Evolutionary conservation across 2,888 invertebrate genomes (phyloP).

Genomic region (Phytoseiulus persimilis): DNA sequence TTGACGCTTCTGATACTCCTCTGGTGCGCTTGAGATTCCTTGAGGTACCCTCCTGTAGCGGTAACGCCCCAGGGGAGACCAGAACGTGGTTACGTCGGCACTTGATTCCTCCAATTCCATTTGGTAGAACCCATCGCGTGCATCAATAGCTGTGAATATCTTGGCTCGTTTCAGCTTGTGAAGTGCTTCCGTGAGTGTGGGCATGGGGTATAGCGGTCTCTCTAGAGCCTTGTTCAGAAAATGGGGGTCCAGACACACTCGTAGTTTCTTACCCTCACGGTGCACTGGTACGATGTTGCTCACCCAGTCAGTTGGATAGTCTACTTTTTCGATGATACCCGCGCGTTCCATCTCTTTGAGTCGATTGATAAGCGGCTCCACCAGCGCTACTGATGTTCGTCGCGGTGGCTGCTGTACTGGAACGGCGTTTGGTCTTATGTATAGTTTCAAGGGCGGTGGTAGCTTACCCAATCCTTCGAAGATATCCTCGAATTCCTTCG

Average conservation of each 20-base stretch:
- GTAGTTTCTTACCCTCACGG: background rate
- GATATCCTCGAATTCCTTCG: too few species aligned
- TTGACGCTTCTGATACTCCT: constrained; percentile 13
- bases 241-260: background rate
- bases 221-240: background rate
- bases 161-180: background rate
- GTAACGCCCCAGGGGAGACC: too few species aligned
- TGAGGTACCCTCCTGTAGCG: background rate
- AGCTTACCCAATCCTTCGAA: too few species aligned
- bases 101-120: background rate
- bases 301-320: too few species aligned
- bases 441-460: too few species aligned
- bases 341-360: too few species aligned
- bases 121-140: background rate
- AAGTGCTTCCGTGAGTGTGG: background rate
- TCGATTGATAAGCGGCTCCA: too few species aligned
- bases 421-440: too few species aligned
- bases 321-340: too few species aligned
- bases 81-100: background rate
- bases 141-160: background rate
- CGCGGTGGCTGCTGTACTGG: too few species aligned
- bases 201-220: background rate
- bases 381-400: too few species aligned
- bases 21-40: background rate
- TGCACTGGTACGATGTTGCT: background rate